A percentile compares a stretch with the other conserved stretches of the same genome.
Evolutionary conservation across 2,888 invertebrate genomes (phyloP).

Genomic region (Pseudococcus viburni): DNA sequence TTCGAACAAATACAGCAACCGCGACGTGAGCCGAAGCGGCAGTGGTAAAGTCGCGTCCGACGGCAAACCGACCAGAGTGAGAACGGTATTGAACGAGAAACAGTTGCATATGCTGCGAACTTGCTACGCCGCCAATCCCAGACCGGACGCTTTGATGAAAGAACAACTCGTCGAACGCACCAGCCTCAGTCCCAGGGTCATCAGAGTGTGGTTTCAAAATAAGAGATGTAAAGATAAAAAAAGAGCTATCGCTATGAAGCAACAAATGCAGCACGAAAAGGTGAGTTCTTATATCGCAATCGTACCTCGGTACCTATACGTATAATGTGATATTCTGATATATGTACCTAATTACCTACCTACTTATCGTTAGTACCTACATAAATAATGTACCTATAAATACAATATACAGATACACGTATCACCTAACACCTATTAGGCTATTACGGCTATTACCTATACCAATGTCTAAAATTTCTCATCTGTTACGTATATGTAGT

Average conservation of each 20-base stretch:
- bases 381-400: no score
- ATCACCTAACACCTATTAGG: no score
- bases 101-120: slow-evolving; percentile 97
- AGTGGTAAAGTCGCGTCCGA: slow-evolving; percentile 75
- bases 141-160: slow-evolving; percentile 99
- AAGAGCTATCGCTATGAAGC: slow-evolving; percentile 95
- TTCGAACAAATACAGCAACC: slow-evolving; percentile 79
- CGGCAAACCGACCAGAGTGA: slow-evolving; percentile 97
- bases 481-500: no score
- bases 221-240: slow-evolving; percentile 98
- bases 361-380: no score
- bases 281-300: slow-evolving; percentile 75
- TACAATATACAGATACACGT: no score
- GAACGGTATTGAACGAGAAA: slow-evolving; percentile 98
- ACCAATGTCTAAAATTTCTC: no score
- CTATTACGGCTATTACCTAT: no score
- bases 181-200: slow-evolving; percentile 95
- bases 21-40: slow-evolving; percentile 70
- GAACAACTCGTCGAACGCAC: slow-evolving; percentile 99
- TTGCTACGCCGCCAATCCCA: slow-evolving; percentile 97
- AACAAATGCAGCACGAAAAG: slow-evolving; percentile 98
- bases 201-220: slow-evolving; percentile 99
- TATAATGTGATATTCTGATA: no score
- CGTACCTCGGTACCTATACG: no score
- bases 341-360: no score